Conservation (phyloP, 1,140 invertebrate species). For the Chelonus insularis region DNA sequence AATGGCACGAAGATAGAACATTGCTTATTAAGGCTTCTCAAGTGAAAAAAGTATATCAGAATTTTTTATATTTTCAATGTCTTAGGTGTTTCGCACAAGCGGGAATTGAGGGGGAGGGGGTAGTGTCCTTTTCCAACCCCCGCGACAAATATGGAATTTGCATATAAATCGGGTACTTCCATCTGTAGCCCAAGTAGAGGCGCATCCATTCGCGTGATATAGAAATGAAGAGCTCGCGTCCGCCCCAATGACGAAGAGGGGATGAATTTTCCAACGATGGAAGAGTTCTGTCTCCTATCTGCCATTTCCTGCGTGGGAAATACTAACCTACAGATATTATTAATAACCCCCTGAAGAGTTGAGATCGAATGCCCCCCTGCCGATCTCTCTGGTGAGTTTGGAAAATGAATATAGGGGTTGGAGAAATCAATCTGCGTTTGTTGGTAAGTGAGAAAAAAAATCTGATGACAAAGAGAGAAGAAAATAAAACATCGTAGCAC, state of each 20-base stretch:
- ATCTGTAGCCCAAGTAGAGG: constrained; percentile 60
- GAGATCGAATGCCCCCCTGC: constrained; percentile 50
- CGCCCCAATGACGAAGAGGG: neutral
- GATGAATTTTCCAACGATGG: neutral
- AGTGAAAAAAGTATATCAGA: neutral
- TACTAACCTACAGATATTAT: constrained; percentile 60
- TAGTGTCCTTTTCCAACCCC: constrained; percentile 12
- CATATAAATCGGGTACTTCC: constrained; percentile 73
- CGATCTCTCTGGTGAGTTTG: constrained; percentile 8
- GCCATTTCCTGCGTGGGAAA: constrained; percentile 43
- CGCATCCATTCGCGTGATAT: constrained; percentile 53
- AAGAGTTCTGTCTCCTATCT: constrained; percentile 7
- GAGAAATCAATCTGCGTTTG: constrained; percentile 54
- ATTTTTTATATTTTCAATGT: neutral
- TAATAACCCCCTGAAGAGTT: constrained; percentile 54
- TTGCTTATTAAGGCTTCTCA: no score
- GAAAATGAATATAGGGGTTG: neutral
- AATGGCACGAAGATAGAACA: no score
- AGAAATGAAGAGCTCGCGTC: constrained; percentile 50
- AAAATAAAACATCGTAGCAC: constrained; percentile 25
- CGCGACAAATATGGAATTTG: constrained; percentile 73
- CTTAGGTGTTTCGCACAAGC: neutral
- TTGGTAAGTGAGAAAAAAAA: constrained; percentile 30
- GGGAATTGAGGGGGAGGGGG: constrained; percentile 4
- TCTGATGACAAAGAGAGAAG: constrained; percentile 20